These are phyloP conservation scores for Condylura cristata DNA, from an alignment of 2,113 vertebrate species.

Conservation along the genomic window DNA sequence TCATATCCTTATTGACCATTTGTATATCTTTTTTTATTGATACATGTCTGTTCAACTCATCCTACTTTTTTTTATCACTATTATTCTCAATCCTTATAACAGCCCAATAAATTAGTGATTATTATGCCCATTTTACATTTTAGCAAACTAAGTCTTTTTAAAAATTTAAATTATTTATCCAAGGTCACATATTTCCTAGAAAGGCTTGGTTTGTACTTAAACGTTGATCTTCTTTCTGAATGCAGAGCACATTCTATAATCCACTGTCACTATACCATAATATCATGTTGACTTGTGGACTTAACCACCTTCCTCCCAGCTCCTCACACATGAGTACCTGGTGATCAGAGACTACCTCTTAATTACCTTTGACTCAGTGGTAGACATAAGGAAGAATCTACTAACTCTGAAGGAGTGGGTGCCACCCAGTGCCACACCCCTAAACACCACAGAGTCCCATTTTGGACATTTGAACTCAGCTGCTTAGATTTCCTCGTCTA, in stretches of 20 bases:
- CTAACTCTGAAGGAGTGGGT: neutral
- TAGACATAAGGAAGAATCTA: fast-evolving
- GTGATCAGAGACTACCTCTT: neutral
- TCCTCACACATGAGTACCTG: neutral
- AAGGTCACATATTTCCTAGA: neutral
- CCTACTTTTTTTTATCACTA: neutral
- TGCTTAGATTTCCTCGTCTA: neutral
- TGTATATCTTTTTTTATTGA: neutral
- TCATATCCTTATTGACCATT: neutral
- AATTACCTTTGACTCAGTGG: neutral
- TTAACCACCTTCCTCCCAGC: neutral
- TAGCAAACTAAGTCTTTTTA: neutral
- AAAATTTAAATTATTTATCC: neutral
- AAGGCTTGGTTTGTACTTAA: neutral
- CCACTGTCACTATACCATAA: fast-evolving
- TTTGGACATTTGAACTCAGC: neutral
- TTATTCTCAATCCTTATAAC: neutral
- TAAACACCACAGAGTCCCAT: neutral
- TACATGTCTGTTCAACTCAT: neutral
- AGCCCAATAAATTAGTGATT: neutral
- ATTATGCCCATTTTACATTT: neutral
- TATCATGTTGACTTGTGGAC: too few species aligned
- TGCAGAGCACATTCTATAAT: neutral
- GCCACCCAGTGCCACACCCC: too few species aligned
- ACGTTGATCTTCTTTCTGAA: neutral